Base-by-base conservation (phyloP, 2,888 invertebrate genomes). In the Clusia tigrina region DNA sequence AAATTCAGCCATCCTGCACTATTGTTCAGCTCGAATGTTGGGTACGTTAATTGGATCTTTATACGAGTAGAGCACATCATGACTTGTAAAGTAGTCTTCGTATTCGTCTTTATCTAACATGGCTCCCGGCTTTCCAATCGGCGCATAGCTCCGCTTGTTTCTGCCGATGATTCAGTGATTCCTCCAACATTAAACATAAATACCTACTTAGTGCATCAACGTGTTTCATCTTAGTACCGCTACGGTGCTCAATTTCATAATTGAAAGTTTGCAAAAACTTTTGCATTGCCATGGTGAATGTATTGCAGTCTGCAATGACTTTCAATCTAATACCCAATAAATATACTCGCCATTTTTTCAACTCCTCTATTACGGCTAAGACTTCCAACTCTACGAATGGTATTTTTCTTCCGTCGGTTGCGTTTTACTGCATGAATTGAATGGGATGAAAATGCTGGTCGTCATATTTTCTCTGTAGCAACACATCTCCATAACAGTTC, bases 381-480 rank as follows among this genome's bases (percentile, higher is more conserved):
- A 42, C 42, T 42, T 42, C 42, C n/a, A 12, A 17, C n/a, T 42
- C 42, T 42, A 42, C 9, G 42, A 42, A 3, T 3, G 9, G 6
- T 48, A 20, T 22, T 20, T 48, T 48, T 48, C 48, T 22, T 48
- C 48, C 2, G 2, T 20, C 22, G 48, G 20, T 3, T 48, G 3
- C 9, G 48, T 48, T 20, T 48, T 48, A 2, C 48, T 18, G 15
- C 48, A n/a, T 62, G 64, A 42, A 63, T 22, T 65, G 59, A 2
- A 65, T 12, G 0, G 61, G 67, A 24, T 63, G 61, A 2, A 61
- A 54, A 6, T 54, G 10, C 10, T 60, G 38, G 42, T 67, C 64
- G 2, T 67, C 67, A 1, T n/a, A 20, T 48, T 68, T 63, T 25
- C 60, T 68, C 38, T 72, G 71, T 1, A 73, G 22, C 12, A 70